These are phyloP conservation scores for Neolamprologus devosi DNA, from an alignment of 2,113 vertebrate genomes.

Conservation along the genomic window DNA sequence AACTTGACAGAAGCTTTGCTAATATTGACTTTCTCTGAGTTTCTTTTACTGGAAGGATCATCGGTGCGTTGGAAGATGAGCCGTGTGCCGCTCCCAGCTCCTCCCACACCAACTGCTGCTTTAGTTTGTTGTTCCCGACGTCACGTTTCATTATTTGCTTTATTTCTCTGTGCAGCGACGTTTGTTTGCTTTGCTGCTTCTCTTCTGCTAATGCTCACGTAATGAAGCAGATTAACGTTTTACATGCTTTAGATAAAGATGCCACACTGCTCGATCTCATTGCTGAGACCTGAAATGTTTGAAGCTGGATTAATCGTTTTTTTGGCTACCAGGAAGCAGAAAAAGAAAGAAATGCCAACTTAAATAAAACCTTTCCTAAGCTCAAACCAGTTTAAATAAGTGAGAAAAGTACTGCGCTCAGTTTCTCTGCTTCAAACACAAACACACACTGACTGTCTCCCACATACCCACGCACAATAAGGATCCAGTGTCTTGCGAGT, in stretches of 20 bases:
- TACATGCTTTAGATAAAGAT: not conserved
- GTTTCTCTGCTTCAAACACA: not conserved
- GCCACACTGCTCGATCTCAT: not conserved
- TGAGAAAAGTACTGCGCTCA: not conserved
- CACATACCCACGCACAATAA: not conserved
- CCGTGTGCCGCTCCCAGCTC: not conserved
- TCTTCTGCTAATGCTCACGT: not conserved
- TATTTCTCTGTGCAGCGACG: fast-evolving
- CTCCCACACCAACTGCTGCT: not conserved
- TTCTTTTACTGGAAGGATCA: not conserved
- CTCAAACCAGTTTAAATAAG: not conserved
- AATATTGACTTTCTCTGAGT: not conserved
- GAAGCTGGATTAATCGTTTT: not conserved
- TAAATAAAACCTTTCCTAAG: not conserved
- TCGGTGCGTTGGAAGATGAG: not conserved
- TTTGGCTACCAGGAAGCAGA: not conserved
- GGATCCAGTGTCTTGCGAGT: not conserved
- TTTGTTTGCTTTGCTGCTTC: not conserved
- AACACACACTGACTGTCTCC: not conserved
- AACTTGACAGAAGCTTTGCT: not conserved
- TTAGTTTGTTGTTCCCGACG: not conserved
- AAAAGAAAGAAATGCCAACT: not conserved
- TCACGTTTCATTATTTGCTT: not conserved
- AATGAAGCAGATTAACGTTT: not conserved
- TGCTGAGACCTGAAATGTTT: not conserved